Evolutionary conservation across 2,113 vertebrate species (phyloP), one percentile per base, ranked within the genome.

Genomic region (Vanacampus margaritifer): DNA sequence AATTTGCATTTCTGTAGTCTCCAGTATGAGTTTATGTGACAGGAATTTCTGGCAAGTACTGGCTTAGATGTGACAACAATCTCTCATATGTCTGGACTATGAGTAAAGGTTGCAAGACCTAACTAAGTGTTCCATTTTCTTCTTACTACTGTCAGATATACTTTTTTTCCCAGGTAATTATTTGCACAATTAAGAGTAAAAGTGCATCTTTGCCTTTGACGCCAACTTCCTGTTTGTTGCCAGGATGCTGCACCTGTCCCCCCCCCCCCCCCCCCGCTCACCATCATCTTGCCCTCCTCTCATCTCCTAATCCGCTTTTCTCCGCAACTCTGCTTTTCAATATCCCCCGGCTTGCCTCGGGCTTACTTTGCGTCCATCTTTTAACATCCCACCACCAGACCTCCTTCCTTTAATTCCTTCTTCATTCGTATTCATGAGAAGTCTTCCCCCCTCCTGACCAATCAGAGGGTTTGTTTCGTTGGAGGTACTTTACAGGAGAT

Each of bases 361-460:
- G n/a, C n/a, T n/a, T n/a, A n/a, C n/a, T n/a, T n/a, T n/a, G n/a
- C n/a, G 70, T 69, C 66, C 28, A 50, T 68, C 37, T 72, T 28
- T 41, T 67, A 65, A 50, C 48, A 66, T 36, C 66, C 56, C 62
- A 69, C 58, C 50, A 64, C 43, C 26, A 32, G n/a, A 1, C 28
- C 58, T 14, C 67, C 50, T 19, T 61, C 68, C 46, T 50, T 50
- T 12, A 21, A 14, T 46, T 46, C 45, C 57, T 1, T 0, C 48
- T 53, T 77, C 13, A 72, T 81, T 79, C 51, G 58, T 79, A 79
- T 85, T 86, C 72, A 72, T 36, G 23, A 62, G 64, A 46, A 62
- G 21, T 19, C 13, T 48, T 14, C 4, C 7, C 45, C 45, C 17
- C 17, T 46, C 45, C 45, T 46, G 45, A 21, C 45, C 46, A 45